Conservation (phyloP, 53 echinoderm and acorn worm genomes). For the Stichopus horrens region DNA sequence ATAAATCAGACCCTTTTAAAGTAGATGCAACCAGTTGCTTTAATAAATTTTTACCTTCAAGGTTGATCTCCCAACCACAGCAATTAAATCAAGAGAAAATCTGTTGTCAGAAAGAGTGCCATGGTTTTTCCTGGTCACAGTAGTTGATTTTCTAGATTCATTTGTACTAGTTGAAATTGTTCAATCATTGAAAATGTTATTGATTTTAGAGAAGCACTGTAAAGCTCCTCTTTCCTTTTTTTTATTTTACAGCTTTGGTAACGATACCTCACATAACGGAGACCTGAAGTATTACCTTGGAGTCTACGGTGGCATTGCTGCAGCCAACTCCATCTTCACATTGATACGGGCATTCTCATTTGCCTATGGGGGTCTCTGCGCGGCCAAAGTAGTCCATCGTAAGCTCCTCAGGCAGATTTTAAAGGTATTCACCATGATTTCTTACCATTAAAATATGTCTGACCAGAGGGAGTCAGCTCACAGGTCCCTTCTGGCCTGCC, state of each 20-base stretch:
- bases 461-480: background rate
- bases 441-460: background rate
- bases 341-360: slow-evolving; percentile 92
- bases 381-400: slow-evolving; percentile 70
- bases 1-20: no score
- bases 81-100: no score
- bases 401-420: slow-evolving; percentile 66
- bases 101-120: no score
- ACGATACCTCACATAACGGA: background rate
- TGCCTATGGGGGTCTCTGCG: slow-evolving; percentile 92
- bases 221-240: background rate
- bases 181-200: background rate
- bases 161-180: no score
- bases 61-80: no score
- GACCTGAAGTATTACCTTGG: slow-evolving; percentile 78
- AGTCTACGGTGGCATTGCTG: slow-evolving; percentile 86
- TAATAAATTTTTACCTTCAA: no score
- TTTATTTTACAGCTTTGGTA: background rate
- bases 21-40: no score
- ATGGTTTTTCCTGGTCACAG: no score
- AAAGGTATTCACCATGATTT: slow-evolving; percentile 47
- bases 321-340: slow-evolving; percentile 88
- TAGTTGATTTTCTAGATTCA: no score
- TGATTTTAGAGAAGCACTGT: background rate
- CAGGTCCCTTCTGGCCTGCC: background rate